These are phyloP conservation scores for Bacillus rossius DNA, from an alignment of 1,140 invertebrate species.

Conservation along the genomic window DNA sequence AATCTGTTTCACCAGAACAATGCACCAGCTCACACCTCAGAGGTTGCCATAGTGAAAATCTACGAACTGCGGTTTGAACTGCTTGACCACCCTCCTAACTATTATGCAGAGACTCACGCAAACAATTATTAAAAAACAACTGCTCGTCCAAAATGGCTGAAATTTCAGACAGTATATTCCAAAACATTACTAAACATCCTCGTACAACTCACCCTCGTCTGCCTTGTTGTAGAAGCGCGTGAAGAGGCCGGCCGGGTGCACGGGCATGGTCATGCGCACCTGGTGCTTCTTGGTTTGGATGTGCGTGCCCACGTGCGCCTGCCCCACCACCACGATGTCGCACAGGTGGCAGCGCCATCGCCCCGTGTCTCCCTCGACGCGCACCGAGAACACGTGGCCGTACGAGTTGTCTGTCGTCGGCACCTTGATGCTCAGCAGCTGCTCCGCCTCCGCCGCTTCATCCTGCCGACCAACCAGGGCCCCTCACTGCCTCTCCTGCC, in stretches of 20 bases:
- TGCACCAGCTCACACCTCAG: no score
- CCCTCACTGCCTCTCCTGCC: no score
- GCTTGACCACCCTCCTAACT: no score
- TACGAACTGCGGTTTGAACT: no score
- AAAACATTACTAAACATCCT: no score
- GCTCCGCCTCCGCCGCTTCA: not conserved
- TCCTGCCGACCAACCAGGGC: no score
- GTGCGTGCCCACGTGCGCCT: conserved; percentile 9
- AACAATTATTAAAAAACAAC: no score
- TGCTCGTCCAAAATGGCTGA: no score
- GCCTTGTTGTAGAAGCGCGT: not conserved
- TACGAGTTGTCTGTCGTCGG: not conserved
- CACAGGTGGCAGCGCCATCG: conserved; percentile 15
- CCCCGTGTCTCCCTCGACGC: not conserved
- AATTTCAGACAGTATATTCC: no score
- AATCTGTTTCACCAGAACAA: no score
- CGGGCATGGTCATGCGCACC: conserved; percentile 11
- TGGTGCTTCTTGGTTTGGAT: conserved; percentile 17
- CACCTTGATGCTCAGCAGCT: conserved; percentile 4
- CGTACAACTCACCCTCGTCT: not conserved
- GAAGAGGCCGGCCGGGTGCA: conserved; percentile 3
- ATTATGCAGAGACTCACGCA: no score
- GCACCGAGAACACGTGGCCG: conserved; percentile 10
- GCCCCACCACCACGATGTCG: conserved; percentile 13
- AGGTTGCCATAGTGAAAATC: no score